These are phyloP conservation scores for Pseudocheirus occidentalis DNA, from an alignment of 2,797 vertebrate species.

Conservation along the genomic window DNA sequence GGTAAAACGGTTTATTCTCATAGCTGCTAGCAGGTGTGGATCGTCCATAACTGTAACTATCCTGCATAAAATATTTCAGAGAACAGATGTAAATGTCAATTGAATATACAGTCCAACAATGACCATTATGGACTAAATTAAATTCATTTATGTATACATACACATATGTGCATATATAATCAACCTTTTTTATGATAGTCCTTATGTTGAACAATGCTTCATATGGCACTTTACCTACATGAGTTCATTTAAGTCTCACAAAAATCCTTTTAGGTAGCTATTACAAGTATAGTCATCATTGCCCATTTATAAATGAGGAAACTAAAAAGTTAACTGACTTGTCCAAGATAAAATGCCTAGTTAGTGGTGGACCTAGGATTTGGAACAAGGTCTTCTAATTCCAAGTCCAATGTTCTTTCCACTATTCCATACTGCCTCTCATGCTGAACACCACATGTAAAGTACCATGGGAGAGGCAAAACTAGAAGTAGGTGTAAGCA, in stretches of 20 bases:
- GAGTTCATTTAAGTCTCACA: neutral
- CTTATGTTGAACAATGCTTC: neutral
- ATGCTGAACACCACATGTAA: neutral
- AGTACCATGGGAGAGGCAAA: neutral
- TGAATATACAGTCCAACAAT: neutral
- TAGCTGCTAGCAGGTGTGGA: slow-evolving; percentile 79
- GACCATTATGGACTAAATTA: neutral
- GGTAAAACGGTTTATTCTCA: slow-evolving; percentile 85
- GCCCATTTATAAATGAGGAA: neutral
- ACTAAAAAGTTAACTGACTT: neutral
- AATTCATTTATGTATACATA: neutral
- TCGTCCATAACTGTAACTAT: slow-evolving; percentile 82
- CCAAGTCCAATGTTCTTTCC: neutral
- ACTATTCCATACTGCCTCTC: neutral
- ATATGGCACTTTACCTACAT: neutral
- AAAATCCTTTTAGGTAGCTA: neutral
- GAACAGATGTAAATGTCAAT: neutral
- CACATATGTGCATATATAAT: neutral
- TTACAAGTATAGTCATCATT: neutral
- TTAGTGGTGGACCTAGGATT: neutral
- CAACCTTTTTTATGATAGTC: neutral
- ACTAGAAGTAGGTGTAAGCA: neutral
- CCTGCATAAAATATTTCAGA: slow-evolving; percentile 68
- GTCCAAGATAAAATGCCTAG: neutral
- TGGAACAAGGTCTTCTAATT: neutral